Percentiles rank a stretch among this genome's conserved stretches.
These are phyloP conservation scores for Sylvilagus floridanus DNA, from an alignment of 2,797 vertebrate genomes.

Conservation along the genomic window DNA sequence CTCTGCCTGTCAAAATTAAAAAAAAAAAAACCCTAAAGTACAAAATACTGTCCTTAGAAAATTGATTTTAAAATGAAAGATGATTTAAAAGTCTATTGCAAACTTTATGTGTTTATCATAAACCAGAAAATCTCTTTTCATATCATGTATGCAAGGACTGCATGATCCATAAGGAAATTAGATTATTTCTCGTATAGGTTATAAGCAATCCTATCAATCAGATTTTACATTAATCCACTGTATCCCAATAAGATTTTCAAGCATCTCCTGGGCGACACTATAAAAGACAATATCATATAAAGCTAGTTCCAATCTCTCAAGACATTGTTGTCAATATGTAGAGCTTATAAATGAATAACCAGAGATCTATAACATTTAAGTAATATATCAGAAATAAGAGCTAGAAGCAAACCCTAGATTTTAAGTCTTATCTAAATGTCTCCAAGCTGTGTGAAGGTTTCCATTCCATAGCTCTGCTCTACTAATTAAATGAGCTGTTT, in stretches of 20 bases:
- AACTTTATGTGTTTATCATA: neutral
- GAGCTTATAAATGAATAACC: constrained; percentile 36
- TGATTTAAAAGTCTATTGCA: neutral
- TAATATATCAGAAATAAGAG: neutral
- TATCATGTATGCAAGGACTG: neutral
- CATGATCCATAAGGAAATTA: neutral
- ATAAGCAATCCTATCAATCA: neutral
- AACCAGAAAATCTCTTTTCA: neutral
- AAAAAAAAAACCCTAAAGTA: neutral
- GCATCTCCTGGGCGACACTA: neutral
- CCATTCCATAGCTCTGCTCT: neutral
- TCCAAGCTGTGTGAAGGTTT: constrained; percentile 6
- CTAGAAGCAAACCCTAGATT: neutral
- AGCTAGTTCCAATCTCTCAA: constrained; percentile 56
- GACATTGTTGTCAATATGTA: constrained; percentile 31
- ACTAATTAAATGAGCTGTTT: constrained; percentile 14
- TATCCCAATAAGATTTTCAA: neutral
- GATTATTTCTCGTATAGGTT: neutral
- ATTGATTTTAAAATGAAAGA: neutral
- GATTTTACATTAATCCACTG: neutral
- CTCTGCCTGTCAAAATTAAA: no score
- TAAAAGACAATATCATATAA: constrained; percentile 37
- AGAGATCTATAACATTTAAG: neutral
- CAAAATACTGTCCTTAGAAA: neutral
- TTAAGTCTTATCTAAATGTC: neutral